Evolutionary conservation across 2,797 vertebrate species (phyloP).

Genomic region (Sternotherus odoratus): DNA sequence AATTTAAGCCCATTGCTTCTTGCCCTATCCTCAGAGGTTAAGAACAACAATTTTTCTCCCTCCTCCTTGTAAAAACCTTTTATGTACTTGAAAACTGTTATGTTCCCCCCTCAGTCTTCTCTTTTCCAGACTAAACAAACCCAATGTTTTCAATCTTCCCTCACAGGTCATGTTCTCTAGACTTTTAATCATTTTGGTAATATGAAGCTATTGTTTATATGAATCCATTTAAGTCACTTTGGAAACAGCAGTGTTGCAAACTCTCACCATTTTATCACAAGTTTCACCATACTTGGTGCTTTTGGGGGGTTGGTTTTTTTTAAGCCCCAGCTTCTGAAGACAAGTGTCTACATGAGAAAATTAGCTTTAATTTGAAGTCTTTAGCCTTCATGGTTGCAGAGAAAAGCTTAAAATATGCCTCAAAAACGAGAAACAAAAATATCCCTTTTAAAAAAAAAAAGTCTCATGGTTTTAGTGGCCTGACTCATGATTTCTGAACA

Average conservation of each 20-base stretch:
- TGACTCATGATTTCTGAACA: background rate
- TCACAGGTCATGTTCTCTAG: too few species aligned
- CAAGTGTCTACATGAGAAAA: background rate
- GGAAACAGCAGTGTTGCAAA: background rate
- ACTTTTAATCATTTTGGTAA: too few species aligned
- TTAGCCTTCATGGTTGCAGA: background rate
- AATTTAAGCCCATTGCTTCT: too few species aligned
- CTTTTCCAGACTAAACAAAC: too few species aligned
- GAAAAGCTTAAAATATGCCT: background rate
- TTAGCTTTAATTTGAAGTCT: background rate
- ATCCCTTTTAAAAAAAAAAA: too few species aligned
- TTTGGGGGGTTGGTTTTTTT: background rate
- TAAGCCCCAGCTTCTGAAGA: background rate
- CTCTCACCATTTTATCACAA: background rate
- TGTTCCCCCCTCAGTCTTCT: too few species aligned
- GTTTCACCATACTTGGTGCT: background rate
- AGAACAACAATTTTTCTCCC: too few species aligned
- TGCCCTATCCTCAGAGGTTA: too few species aligned
- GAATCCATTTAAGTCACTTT: background rate
- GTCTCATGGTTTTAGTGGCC: background rate
- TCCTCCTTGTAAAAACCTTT: too few species aligned
- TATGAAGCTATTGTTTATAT: background rate
- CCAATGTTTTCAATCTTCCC: too few species aligned
- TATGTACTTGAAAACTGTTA: too few species aligned
- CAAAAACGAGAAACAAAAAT: background rate